A percentile compares a stretch with the other conserved stretches of the same genome.
phyloP scores from a whole-genome alignment of 2,888 invertebrate species.

The Athetis lepigone region DNA sequence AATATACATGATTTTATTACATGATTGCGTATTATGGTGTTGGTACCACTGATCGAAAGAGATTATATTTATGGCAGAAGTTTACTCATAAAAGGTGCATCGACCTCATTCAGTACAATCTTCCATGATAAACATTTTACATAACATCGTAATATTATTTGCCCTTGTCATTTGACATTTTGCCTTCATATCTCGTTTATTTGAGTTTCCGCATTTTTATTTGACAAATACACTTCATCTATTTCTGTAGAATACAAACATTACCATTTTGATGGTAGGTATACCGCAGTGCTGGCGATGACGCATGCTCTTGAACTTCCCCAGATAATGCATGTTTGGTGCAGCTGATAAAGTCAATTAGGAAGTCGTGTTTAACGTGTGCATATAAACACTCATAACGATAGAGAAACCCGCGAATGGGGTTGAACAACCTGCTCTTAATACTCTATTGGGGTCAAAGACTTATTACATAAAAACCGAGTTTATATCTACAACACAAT shows the following conservation, averaged over 20 bases:
- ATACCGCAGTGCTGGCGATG: neutral
- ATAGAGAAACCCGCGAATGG: neutral
- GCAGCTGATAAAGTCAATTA: neutral
- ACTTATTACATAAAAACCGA: slow-evolving; percentile 12
- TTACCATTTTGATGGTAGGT: neutral
- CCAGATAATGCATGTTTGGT: neutral
- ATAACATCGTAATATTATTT: slow-evolving; percentile 16
- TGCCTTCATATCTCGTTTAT: slow-evolving; percentile 13
- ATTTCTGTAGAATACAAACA: neutral
- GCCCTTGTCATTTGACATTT: slow-evolving; percentile 27
- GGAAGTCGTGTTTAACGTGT: neutral
- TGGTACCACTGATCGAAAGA: slow-evolving; percentile 5
- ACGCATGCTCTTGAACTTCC: slow-evolving; percentile 1
- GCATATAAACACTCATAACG: neutral
- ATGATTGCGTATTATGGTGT: neutral
- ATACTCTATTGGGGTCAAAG: slow-evolving; percentile 17
- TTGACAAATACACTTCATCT: slow-evolving; percentile 6
- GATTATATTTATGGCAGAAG: slow-evolving; percentile 1
- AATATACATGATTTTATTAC: slow-evolving; percentile 5
- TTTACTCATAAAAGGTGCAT: slow-evolving; percentile 16
- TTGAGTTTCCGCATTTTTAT: slow-evolving; percentile 37
- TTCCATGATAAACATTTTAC: slow-evolving; percentile 7
- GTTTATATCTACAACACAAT: slow-evolving; percentile 6
- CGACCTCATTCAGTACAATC: slow-evolving; percentile 15
- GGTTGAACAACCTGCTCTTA: neutral